Evolutionary conservation across 2,113 vertebrate genomes (phyloP), one percentile per base, ranked within the genome.

Genomic region (Neogale vison): DNA sequence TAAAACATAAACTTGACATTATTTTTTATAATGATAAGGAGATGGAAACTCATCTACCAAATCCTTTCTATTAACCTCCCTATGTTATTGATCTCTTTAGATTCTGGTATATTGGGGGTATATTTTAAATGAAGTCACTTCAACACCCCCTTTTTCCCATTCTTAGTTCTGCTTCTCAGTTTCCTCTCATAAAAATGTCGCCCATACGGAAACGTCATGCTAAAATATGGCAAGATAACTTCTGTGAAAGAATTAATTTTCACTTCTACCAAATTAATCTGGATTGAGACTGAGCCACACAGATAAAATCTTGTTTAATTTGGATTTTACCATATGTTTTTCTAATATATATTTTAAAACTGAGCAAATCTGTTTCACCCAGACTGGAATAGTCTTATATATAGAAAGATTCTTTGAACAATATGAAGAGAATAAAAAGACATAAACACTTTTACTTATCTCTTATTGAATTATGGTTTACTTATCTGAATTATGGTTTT

Each of bases 331-430:
- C 96, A 97, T 97, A 97, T 94, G 96, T 87, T 96, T 97, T 97
- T 93, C 82, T 92, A 97, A 97, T 97, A 98, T 84, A 89, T 91
- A 97, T 96, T 97, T 97, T 96, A 96, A 97, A 98, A 95, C 81
- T 91, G 63, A 96, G 31, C 71, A 94, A 96, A 96, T 97, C 84
- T 97, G 88, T 95, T 96, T 80, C n/a, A 85, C 6, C 45, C 81
- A 97, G 80, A 77, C 39, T 92, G 39, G 42, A 96, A 29, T 63
- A 77, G 47, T 85, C 96, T 90, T 94, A 95, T 96, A 76, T 87
- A 52, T 65, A 93, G 67, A 90, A 95, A 83, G 26, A 3, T 21
- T 79, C 57, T 71, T 80, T 39, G 4, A 94, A 63, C 31, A 94
- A 77, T 61, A 36, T 50, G 42, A 92, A 93, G 92, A 12, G 18